A percentile compares a stretch with the other conserved stretches of the same genome.
Evolutionary conservation across 2,113 vertebrate genomes (phyloP).

Genomic region (Callaeas wilsoni): DNA sequence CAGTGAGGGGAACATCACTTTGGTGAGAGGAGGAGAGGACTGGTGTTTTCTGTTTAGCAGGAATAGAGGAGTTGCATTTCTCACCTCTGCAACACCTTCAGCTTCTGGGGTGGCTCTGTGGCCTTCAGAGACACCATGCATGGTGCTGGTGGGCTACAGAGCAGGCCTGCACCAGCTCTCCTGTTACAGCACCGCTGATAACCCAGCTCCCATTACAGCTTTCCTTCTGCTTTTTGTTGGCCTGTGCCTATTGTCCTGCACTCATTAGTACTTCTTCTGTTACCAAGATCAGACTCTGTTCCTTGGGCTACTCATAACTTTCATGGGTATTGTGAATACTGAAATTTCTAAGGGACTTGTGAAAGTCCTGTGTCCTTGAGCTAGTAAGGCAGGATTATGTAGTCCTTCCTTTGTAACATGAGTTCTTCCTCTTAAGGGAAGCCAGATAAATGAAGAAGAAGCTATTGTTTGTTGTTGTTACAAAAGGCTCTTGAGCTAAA

Average conservation of each 20-base stretch:
- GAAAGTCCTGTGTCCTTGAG: neutral
- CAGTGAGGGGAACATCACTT: neutral
- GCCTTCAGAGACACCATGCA: neutral
- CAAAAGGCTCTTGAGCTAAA: constrained; percentile 16
- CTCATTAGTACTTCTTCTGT: neutral
- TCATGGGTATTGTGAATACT: neutral
- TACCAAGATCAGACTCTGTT: neutral
- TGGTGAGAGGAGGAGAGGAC: neutral
- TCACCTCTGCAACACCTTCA: neutral
- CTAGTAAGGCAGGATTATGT: neutral
- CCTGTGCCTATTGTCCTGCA: neutral
- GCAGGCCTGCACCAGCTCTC: neutral
- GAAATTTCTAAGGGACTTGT: neutral
- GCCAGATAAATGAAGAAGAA: constrained; percentile 1
- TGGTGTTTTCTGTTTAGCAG: neutral
- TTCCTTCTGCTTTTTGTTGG: neutral
- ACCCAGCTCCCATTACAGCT: neutral
- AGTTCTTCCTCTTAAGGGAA: constrained; percentile 13
- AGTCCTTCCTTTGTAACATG: neutral
- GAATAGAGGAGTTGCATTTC: neutral
- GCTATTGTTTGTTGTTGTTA: constrained; percentile 21
- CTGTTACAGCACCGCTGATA: neutral
- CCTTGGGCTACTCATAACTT: neutral
- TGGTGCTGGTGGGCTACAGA: neutral
- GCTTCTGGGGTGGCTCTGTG: neutral